Percentiles rank a stretch among this genome's conserved stretches.
Evolutionary conservation across 2,888 invertebrate genomes (phyloP).

Genomic region (Unio delphinus): DNA sequence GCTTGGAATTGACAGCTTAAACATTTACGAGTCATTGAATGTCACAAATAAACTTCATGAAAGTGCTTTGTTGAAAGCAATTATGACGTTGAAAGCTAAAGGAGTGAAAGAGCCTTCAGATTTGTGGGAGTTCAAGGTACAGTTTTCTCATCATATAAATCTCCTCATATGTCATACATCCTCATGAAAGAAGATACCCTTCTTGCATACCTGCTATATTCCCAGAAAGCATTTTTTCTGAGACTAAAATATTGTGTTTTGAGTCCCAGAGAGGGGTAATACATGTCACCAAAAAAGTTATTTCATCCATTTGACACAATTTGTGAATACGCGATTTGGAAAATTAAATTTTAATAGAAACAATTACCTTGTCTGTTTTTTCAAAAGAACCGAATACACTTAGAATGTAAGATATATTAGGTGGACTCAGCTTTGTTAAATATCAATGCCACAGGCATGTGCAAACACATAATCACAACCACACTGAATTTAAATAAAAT

Average conservation of each 20-base stretch:
- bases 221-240: neutral
- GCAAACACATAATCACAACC: too few species aligned
- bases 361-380: too few species aligned
- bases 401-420: too few species aligned
- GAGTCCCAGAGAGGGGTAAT: neutral
- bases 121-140: conserved; percentile 65
- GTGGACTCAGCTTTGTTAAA: too few species aligned
- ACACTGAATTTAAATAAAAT: too few species aligned
- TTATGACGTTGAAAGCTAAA: conserved; percentile 36
- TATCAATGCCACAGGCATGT: too few species aligned
- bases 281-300: neutral
- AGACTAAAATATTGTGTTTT: neutral
- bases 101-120: conserved; percentile 55
- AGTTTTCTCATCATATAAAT: neutral
- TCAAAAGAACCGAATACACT: too few species aligned
- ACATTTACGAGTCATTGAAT: conserved; percentile 41
- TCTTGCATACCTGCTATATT: neutral
- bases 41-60: conserved; percentile 49
- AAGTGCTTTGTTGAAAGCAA: conserved; percentile 45
- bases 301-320: too few species aligned
- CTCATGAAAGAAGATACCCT: neutral
- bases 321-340: too few species aligned
- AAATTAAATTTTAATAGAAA: too few species aligned
- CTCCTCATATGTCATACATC: neutral
- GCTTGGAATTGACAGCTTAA: conserved; percentile 43